Conservation (phyloP, 2,797 vertebrate genomes). For the Notolepis coatsorum region DNA sequence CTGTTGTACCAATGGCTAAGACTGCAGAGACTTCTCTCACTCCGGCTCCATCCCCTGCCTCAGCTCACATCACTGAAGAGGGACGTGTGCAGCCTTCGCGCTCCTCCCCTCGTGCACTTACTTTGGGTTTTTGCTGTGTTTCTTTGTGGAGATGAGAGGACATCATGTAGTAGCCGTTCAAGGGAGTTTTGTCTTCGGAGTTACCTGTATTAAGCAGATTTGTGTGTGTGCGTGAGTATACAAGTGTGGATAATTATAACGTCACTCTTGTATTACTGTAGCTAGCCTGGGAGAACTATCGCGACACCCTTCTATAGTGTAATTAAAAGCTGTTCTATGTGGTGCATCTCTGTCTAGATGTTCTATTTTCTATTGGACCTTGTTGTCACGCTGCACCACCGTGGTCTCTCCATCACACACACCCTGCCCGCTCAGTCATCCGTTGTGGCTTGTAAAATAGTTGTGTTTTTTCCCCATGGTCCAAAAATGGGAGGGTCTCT, state of each 20-base stretch:
- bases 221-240: conserved; percentile 15
- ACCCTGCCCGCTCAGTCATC: conserved; percentile 36
- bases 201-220: conserved; percentile 28
- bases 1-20: not conserved
- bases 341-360: conserved; percentile 35
- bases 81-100: not conserved
- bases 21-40: not conserved
- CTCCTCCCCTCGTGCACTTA: not conserved
- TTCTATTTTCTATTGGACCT: conserved; percentile 31
- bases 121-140: conserved; percentile 9
- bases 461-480: too few species aligned
- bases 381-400: conserved; percentile 1
- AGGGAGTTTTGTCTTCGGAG: conserved; percentile 38
- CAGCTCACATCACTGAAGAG: conserved; percentile 8
- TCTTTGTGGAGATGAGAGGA: not conserved
- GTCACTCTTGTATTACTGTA: conserved; percentile 41
- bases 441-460: conserved; percentile 46
- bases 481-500: conserved; percentile 1
- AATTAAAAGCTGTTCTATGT: conserved; percentile 16
- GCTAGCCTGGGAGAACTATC: conserved; percentile 26
- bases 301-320: too few species aligned
- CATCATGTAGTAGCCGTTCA: not conserved
- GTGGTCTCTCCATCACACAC: conserved; percentile 10
- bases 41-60: not conserved
- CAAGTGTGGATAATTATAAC: not conserved